phyloP scores from a whole-genome alignment of 2,888 invertebrate genomes.

The Meta bourneti region DNA sequence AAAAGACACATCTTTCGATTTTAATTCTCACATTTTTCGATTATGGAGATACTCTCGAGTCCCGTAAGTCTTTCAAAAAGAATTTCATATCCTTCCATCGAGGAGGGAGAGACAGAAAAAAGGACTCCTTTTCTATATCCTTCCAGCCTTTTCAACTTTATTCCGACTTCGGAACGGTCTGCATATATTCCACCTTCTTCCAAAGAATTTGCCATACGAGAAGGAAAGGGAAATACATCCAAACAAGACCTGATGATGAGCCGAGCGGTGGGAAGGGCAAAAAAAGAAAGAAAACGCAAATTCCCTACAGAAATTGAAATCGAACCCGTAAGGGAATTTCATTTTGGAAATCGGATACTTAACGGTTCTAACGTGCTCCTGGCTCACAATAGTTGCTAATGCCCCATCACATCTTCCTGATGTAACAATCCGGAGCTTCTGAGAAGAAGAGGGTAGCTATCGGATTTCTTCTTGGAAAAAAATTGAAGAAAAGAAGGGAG shows the following conservation, averaged over 20 bases:
- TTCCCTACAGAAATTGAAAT: slow-evolving; percentile 68
- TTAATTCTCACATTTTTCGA: neutral
- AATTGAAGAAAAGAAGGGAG: slow-evolving; percentile 9
- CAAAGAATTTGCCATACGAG: slow-evolving; percentile 21
- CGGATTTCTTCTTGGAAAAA: slow-evolving; percentile 26
- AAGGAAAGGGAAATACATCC: slow-evolving; percentile 14
- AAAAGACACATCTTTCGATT: neutral
- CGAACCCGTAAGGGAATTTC: slow-evolving; percentile 68
- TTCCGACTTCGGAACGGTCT: neutral
- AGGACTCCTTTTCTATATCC: neutral
- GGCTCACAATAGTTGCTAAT: slow-evolving; percentile 66
- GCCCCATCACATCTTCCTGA: slow-evolving; percentile 58
- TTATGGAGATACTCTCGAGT: neutral
- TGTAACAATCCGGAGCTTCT: slow-evolving; percentile 52
- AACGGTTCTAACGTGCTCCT: slow-evolving; percentile 56
- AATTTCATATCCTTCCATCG: neutral
- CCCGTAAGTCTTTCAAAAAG: neutral
- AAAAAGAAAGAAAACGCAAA: slow-evolving; percentile 30
- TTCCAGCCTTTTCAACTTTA: neutral
- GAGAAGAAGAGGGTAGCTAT: neutral
- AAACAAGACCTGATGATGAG: slow-evolving; percentile 37
- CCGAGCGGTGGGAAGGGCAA: neutral
- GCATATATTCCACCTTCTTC: slow-evolving; percentile 1
- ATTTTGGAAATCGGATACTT: slow-evolving; percentile 72
- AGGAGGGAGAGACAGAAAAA: neutral